Evolutionary conservation across 2,113 vertebrate species (phyloP).

Genomic region (human (Homo sapiens)): GRCh38 chr9:132692001-132692500

Average conservation of each 20-base stretch:
- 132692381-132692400: background rate
- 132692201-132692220: background rate
- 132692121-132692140: background rate
- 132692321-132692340: background rate
- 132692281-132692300: background rate
- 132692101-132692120: accelerated
- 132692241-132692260: background rate
- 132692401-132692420: background rate
- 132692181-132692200: background rate
- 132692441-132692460: background rate
- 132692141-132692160: background rate
- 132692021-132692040: background rate
- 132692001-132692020: background rate
- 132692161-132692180: background rate
- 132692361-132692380: background rate
- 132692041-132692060: accelerated
- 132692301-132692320: background rate
- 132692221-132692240: background rate
- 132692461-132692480: accelerated
- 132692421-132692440: too few species aligned
- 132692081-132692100: background rate
- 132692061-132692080: background rate
- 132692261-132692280: background rate
- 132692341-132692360: background rate
- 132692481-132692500: background rate